phyloP scores from a whole-genome alignment of 2,113 vertebrate species.

The Pygoscelis adeliae region DNA sequence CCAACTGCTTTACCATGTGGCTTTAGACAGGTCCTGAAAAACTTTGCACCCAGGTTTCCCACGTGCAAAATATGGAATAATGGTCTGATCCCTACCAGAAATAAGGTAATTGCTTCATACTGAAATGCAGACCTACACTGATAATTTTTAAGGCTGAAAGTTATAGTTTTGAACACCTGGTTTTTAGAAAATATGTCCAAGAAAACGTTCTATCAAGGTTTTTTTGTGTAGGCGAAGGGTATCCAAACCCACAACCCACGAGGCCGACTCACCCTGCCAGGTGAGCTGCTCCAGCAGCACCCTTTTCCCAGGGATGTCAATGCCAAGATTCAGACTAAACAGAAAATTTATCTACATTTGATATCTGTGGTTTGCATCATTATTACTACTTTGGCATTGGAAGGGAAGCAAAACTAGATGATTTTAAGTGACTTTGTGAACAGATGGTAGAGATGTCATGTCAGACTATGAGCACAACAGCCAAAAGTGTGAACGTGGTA shows the following conservation, averaged over 20 bases:
- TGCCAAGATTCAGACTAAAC: not conserved
- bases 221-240: not conserved
- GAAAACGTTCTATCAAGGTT: not conserved
- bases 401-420: not conserved
- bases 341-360: not conserved
- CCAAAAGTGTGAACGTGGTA: not conserved
- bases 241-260: not conserved
- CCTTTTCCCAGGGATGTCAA: not conserved
- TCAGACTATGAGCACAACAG: not conserved
- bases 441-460: not conserved
- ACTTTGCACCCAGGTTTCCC: not conserved
- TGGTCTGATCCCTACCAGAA: not conserved
- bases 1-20: not conserved
- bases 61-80: fast-evolving
- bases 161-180: not conserved
- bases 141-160: not conserved
- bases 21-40: not conserved
- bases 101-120: not conserved
- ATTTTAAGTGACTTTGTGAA: not conserved
- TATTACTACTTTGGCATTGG: not conserved
- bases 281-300: not conserved
- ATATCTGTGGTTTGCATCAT: not conserved
- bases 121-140: not conserved
- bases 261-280: not conserved
- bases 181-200: not conserved